Evolutionary conservation across 2,797 vertebrate species (phyloP).

Genomic region (Onychomys leucogaster): DNA sequence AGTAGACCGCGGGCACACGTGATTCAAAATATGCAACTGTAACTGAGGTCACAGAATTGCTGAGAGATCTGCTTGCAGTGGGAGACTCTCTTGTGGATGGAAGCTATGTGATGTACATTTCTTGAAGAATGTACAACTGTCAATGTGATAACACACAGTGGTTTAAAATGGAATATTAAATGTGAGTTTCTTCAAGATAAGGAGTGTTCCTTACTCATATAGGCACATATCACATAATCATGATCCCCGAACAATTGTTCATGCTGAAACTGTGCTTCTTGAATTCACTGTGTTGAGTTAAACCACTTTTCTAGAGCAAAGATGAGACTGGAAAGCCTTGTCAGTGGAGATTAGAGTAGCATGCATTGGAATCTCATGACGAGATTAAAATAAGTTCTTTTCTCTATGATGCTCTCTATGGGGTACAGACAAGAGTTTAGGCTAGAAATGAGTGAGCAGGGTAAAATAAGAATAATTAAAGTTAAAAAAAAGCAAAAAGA

Average conservation of each 20-base stretch:
- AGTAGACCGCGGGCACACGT: background rate
- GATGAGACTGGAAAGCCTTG: background rate
- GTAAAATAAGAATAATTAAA: conserved; percentile 34
- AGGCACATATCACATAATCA: background rate
- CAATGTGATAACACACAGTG: background rate
- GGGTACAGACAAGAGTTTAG: background rate
- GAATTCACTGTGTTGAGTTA: background rate
- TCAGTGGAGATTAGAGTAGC: background rate
- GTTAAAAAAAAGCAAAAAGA: background rate
- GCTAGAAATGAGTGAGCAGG: background rate
- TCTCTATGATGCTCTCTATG: background rate
- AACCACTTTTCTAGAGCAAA: background rate
- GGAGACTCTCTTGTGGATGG: background rate
- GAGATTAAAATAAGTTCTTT: background rate
- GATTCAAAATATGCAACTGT: conserved; percentile 54
- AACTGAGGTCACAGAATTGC: background rate
- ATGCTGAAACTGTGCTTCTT: background rate
- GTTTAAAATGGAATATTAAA: conserved; percentile 30
- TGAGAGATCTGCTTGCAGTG: conserved; percentile 12
- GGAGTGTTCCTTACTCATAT: background rate
- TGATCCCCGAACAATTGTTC: background rate
- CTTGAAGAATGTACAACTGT: conserved; percentile 6
- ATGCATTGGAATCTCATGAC: background rate
- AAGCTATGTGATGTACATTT: background rate
- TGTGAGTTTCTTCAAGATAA: conserved; percentile 3